Percentiles rank a stretch among this genome's conserved stretches.
These are phyloP conservation scores for Eubucco bourcierii DNA, from an alignment of 2,113 vertebrate genomes.

Conservation along the genomic window DNA sequence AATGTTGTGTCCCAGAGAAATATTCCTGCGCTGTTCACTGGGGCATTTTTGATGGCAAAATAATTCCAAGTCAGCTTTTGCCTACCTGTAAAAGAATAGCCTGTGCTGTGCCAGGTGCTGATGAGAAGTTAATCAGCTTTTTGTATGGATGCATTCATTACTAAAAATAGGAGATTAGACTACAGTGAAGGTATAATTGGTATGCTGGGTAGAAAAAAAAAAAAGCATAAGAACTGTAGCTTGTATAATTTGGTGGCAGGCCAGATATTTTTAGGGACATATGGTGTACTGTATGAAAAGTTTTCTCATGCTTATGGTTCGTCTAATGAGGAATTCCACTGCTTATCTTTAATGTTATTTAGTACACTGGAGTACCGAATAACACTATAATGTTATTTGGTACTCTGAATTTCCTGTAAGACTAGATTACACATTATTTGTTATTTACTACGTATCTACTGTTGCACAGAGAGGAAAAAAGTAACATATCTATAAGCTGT, in stretches of 20 bases:
- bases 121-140: constrained; percentile 28
- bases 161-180: constrained; percentile 9
- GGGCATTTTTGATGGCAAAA: background rate
- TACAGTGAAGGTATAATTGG: constrained; percentile 14
- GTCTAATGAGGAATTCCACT: background rate
- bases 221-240: background rate
- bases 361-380: background rate
- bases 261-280: background rate
- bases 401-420: background rate
- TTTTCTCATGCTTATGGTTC: background rate
- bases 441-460: background rate
- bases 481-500: background rate
- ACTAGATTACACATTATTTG: background rate
- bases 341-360: background rate
- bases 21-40: background rate
- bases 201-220: background rate
- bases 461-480: background rate
- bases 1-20: background rate
- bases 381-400: background rate
- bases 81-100: constrained; percentile 17
- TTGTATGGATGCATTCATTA: constrained; percentile 5
- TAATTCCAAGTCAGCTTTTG: background rate
- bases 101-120: background rate
- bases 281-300: background rate
- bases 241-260: background rate